Percentiles rank a stretch among this genome's conserved stretches.
phyloP scores from a whole-genome alignment of 92 coral and sea anemone species.

The Phenganax subtilis region DNA sequence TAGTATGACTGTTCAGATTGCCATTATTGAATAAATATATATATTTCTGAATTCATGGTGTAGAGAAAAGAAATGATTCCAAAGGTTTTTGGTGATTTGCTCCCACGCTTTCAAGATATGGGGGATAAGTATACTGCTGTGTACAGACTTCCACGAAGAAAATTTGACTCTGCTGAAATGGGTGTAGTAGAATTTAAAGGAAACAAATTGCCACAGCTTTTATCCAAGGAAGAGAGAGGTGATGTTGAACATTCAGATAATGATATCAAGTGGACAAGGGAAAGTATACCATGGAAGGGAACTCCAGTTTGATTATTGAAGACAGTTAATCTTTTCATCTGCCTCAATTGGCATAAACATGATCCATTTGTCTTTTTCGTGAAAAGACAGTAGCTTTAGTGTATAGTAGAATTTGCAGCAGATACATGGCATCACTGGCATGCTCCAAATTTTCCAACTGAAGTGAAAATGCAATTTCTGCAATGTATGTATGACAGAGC shows the following conservation, averaged over 20 bases:
- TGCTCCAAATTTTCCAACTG: no score
- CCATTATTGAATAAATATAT: neutral
- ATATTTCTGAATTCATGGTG: neutral
- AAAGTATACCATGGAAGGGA: constrained; percentile 66
- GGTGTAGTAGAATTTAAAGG: constrained; percentile 89
- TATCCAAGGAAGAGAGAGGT: constrained; percentile 67
- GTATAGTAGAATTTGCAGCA: no score
- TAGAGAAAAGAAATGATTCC: constrained; percentile 93
- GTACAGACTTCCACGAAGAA: constrained; percentile 87
- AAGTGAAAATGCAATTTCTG: no score
- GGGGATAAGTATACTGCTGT: constrained; percentile 74
- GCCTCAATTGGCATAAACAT: neutral
- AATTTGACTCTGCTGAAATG: constrained; percentile 87
- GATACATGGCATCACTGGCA: no score
- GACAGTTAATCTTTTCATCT: neutral
- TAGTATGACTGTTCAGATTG: neutral
- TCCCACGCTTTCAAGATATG: constrained; percentile 63
- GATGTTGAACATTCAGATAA: constrained; percentile 51
- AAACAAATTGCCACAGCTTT: constrained; percentile 70
- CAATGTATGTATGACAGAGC: no score
- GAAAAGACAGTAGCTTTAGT: no score
- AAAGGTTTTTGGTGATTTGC: constrained; percentile 86
- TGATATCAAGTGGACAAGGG: constrained; percentile 35
- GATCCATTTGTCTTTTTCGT: no score
- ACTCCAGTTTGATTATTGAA: constrained; percentile 68